A percentile compares a stretch with the other conserved stretches of the same genome.
These are phyloP conservation scores for Porites divaricata DNA, from an alignment of 92 coral and sea anemone species.

Conservation along the genomic window DNA sequence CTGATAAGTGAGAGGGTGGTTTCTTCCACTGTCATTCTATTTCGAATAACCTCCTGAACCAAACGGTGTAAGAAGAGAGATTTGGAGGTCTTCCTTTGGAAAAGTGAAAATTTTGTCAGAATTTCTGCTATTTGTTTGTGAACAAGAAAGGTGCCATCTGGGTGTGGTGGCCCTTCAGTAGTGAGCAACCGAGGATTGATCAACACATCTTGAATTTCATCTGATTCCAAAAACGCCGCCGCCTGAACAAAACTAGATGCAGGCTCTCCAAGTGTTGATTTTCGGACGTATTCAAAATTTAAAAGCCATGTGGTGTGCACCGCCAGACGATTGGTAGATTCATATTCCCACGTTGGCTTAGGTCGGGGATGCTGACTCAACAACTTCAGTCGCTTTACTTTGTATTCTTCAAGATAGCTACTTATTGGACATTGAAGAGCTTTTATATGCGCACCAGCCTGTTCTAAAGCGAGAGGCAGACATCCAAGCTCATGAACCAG, in stretches of 20 bases:
- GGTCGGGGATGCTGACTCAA: slow-evolving; percentile 55
- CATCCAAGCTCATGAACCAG: slow-evolving; percentile 63
- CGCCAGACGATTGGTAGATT: slow-evolving; percentile 67
- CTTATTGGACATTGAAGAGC: slow-evolving; percentile 44
- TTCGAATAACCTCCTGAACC: slow-evolving; percentile 26
- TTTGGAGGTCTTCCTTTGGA: not conserved
- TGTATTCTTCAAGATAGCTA: slow-evolving; percentile 54
- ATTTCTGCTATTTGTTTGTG: not conserved
- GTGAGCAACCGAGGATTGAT: slow-evolving; percentile 29
- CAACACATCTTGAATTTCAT: slow-evolving; percentile 42
- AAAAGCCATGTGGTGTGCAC: slow-evolving; percentile 76
- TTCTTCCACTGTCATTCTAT: not conserved
- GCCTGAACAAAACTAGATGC: slow-evolving; percentile 40
- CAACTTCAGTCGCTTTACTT: slow-evolving; percentile 45
- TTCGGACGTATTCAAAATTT: slow-evolving; percentile 51
- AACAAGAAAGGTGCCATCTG: not conserved
- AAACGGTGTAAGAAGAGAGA: not conserved
- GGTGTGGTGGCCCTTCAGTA: not conserved
- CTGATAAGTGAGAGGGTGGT: not conserved
- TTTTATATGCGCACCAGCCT: slow-evolving; percentile 66
- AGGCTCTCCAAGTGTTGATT: slow-evolving; percentile 1
- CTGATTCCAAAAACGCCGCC: slow-evolving; percentile 33
- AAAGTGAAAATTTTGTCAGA: slow-evolving; percentile 18
- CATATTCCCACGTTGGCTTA: slow-evolving; percentile 40
- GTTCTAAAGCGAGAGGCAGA: slow-evolving; percentile 34